These are phyloP conservation scores for Gambusia yucatana DNA, from an alignment of 2,797 vertebrate species.

Conservation along the genomic window DNA sequence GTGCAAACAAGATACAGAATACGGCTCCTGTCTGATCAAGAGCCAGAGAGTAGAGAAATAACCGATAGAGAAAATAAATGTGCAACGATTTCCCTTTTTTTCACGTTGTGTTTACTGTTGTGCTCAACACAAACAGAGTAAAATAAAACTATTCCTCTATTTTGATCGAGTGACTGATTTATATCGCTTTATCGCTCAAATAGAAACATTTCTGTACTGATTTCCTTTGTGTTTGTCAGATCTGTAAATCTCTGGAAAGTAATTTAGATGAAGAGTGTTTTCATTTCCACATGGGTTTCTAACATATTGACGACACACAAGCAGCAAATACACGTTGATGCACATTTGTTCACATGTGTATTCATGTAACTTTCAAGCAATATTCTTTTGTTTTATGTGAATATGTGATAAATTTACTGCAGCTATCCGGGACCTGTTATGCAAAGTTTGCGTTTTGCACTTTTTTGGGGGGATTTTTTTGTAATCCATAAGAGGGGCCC, in stretches of 20 bases:
- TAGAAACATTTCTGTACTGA: background rate
- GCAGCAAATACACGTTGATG: background rate
- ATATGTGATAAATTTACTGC: too few species aligned
- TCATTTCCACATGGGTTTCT: background rate
- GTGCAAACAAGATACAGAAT: constrained; percentile 48
- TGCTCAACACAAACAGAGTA: background rate
- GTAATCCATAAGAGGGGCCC: too few species aligned
- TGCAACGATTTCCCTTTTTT: background rate
- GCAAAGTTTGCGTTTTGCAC: too few species aligned
- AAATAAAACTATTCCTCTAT: background rate
- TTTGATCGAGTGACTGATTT: background rate
- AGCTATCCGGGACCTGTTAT: too few species aligned
- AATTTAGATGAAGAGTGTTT: background rate
- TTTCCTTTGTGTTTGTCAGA: background rate
- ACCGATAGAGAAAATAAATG: background rate
- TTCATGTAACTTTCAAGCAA: too few species aligned
- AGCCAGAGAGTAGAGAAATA: background rate
- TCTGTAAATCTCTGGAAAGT: background rate
- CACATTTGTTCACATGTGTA: too few species aligned
- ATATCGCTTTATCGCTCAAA: background rate
- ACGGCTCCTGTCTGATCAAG: background rate
- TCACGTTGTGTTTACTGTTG: background rate
- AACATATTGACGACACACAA: background rate
- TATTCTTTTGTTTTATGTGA: too few species aligned
- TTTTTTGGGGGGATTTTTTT: too few species aligned